Conservation (phyloP, 1,140 invertebrate species). For the Cotesia glomerata region DNA sequence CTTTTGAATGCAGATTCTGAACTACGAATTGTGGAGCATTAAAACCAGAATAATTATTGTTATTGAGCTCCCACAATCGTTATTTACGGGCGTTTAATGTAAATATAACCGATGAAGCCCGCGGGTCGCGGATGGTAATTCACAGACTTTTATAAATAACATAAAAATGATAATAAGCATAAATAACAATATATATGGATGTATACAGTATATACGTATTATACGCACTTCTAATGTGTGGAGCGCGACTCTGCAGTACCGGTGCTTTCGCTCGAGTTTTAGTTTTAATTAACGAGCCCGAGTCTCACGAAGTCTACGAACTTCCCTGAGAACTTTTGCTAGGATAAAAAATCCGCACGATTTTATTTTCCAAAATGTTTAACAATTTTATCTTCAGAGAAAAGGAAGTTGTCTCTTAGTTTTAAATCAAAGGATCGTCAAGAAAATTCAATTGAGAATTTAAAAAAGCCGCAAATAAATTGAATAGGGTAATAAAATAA, state of each 20-base stretch:
- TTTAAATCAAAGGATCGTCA: too few species aligned
- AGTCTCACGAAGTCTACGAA: slow-evolving; percentile 42
- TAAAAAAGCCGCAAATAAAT: neutral
- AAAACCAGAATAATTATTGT: too few species aligned
- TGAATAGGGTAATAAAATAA: neutral
- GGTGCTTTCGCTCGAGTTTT: slow-evolving; percentile 40
- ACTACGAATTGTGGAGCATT: too few species aligned
- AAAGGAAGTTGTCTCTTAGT: too few species aligned
- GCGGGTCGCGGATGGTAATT: neutral
- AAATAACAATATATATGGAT: slow-evolving; percentile 1
- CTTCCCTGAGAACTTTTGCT: slow-evolving; percentile 43
- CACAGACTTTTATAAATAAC: neutral
- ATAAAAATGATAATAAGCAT: neutral
- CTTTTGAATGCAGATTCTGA: too few species aligned
- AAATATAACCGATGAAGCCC: neutral
- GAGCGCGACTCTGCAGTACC: slow-evolving; percentile 11
- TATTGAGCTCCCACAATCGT: neutral
- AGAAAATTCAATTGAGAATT: neutral
- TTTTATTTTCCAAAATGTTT: slow-evolving; percentile 2
- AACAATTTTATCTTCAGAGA: too few species aligned
- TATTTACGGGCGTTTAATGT: neutral
- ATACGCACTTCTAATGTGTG: too few species aligned
- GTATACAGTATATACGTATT: slow-evolving; percentile 8
- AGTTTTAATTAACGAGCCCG: slow-evolving; percentile 46
- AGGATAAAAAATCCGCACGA: slow-evolving; percentile 3